Conservation (phyloP, 2,888 invertebrate species). For the Nomada fucata region DNA sequence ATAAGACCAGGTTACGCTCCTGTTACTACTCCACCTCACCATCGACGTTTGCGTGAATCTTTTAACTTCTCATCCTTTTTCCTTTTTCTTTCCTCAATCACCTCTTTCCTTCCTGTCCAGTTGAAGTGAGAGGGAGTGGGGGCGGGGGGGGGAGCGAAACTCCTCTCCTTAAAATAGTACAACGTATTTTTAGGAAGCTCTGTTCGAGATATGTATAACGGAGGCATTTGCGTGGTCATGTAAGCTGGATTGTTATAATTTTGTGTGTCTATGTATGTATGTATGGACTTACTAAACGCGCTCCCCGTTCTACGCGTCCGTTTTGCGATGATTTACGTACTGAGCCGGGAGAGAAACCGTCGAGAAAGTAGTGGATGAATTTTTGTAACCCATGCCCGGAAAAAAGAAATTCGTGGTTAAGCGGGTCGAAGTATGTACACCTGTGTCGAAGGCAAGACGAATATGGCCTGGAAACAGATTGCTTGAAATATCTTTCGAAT, state of each 20-base stretch:
- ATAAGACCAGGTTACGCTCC: constrained; percentile 18
- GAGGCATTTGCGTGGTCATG: constrained; percentile 60
- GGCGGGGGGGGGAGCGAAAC: too few relatives aligned
- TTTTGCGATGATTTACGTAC: not conserved
- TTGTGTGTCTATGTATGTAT: constrained; percentile 1
- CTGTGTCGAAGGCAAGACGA: constrained; percentile 21
- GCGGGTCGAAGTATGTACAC: not conserved
- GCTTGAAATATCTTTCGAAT: constrained; percentile 55
- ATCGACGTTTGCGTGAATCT: constrained; percentile 38
- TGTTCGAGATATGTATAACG: constrained; percentile 56
- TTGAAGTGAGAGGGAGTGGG: too few relatives aligned
- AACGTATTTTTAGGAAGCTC: constrained; percentile 80
- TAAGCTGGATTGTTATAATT: constrained; percentile 57
- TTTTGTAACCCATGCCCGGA: not conserved
- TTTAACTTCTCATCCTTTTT: constrained; percentile 9
- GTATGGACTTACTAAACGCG: constrained; percentile 20
- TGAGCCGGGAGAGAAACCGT: not conserved
- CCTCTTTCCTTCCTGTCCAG: constrained; percentile 42
- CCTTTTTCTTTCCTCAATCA: constrained; percentile 16
- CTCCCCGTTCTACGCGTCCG: constrained; percentile 1
- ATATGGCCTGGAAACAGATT: constrained; percentile 44
- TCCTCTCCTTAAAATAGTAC: constrained; percentile 77
- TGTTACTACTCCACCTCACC: constrained; percentile 33
- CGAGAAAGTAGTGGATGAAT: not conserved
- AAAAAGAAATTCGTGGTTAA: not conserved